phyloP scores from a whole-genome alignment of 2,113 vertebrate species.

The Atrichornis clamosus region DNA sequence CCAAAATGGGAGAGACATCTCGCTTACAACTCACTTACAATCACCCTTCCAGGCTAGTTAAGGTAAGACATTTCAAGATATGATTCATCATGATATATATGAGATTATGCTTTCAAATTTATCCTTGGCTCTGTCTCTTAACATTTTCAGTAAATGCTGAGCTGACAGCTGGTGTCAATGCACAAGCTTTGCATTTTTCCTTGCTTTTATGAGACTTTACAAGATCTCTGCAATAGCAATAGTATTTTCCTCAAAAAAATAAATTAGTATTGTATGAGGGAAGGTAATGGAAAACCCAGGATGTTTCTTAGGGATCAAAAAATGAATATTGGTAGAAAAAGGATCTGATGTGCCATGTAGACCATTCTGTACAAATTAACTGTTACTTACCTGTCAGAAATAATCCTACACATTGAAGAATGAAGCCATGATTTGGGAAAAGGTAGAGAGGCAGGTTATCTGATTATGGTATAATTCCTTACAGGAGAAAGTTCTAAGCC shows the following conservation, averaged over 20 bases:
- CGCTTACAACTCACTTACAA: neutral
- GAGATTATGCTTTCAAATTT: constrained; percentile 59
- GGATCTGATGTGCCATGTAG: neutral
- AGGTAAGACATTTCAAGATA: constrained; percentile 37
- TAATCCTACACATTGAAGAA: neutral
- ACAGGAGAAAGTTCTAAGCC: neutral
- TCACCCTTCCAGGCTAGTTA: constrained; percentile 37
- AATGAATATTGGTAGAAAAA: neutral
- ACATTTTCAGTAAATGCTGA: constrained; percentile 60
- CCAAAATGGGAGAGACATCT: constrained; percentile 7
- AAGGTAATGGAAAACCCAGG: neutral
- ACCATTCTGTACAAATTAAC: neutral
- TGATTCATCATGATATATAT: constrained; percentile 56
- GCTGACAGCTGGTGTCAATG: constrained; percentile 54
- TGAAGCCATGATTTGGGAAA: neutral
- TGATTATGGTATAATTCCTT: neutral
- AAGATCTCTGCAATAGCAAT: neutral
- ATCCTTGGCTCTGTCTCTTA: constrained; percentile 49
- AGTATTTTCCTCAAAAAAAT: neutral
- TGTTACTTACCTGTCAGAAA: neutral
- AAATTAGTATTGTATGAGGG: neutral
- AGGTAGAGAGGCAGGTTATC: neutral
- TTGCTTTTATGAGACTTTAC: neutral
- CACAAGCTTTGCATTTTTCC: neutral
- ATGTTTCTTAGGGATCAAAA: neutral